Evolutionary conservation across 2,888 invertebrate species (phyloP), one percentile per base, ranked within the genome.

Genomic region (Noctua janthe): DNA sequence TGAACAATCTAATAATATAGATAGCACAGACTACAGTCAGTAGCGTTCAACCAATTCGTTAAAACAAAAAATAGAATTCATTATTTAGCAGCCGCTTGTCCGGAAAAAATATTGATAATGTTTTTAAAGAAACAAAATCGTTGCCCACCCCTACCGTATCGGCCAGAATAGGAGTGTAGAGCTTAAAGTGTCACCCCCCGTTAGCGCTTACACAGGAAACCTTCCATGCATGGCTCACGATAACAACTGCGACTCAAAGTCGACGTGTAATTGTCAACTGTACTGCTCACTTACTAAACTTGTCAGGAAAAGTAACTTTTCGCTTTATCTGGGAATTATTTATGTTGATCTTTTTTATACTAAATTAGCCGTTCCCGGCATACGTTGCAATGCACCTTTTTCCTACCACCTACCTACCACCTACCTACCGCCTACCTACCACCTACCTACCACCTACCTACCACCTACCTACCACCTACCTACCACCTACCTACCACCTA

Each of bases 181-280:
- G 82, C 70, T 73, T 66, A 67, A 54, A 74, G 39, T 82, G 70
- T 74, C 71, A 49, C 62, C 66, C 47, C 75, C 62, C 62, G 66
- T 76, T 71, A 74, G 17, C 73, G 64, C 51, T 71, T 69, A 77
- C 70, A 85, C 67, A 74, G 76, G n/a, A 74, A 84, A 59, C 71
- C 71, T 77, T 23, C 70, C 82, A 74, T 81, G 86, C 82, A 71
- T 77, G 59, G 20, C 59, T 39, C 59, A 85, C 70, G 83, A 74
- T 76, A 76, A 62, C 76, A 76, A 23, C 70, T 67, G 84, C 20
- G 43, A 54, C 51, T 75, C 64, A 84, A 72, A 80, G 66, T 54
- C 39, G n/a, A 76, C 56, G 81, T 71, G 66, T 76, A 62, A 62
- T 59, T 76, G 76, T 76, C 70, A 81, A 76, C 64, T 76, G 73